Base-by-base conservation (phyloP, 2,888 invertebrate species). In the Hirtodrosophila confusa region DNA sequence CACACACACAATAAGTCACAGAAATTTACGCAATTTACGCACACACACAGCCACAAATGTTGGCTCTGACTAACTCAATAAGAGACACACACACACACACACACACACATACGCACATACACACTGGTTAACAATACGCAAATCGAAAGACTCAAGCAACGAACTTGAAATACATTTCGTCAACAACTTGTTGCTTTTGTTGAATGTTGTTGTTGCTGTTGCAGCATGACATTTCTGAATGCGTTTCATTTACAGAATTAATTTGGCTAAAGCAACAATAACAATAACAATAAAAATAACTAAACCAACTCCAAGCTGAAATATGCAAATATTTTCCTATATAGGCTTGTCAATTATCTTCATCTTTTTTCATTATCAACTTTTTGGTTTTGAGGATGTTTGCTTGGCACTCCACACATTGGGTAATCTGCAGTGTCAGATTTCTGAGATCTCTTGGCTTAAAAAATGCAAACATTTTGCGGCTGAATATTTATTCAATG, bases 111-210 rank as follows among this genome's bases (percentile, higher is more conserved):
- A n/a, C 17, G 17, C 17, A 44, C 35, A 45, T 23, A 27, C 53
- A 50, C 29, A 27, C 49, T 9, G 27, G 35, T 29, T 33, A 57
- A 41, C 48, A 68, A 70, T 69, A 85, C 75, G 82, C 69, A 78
- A 87, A 76, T 80, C 72, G 72, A 80, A 86, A 86, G 83, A 85
- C 83, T 77, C 73, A 74, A 75, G 69, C 85, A 78, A 83, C 88
- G 83, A 88, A 88, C 87, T 86, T 86, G 85, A 86, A 83, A 77
- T 51, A 69, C 69, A 76, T 84, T 84, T 87, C 75, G 69, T 84
- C 82, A 83, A 65, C 69, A 51, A 48, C 12, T 58, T 49, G 45
- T 50, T 68, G 53, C 56, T 51, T 40, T 40, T 54, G 61, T 41
- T 48, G 55, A 58, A 5, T 69, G 51, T 47, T 44, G 45, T 45